phyloP scores from a whole-genome alignment of 2,797 vertebrate species.

The Hoplostethus mediterraneus region DNA sequence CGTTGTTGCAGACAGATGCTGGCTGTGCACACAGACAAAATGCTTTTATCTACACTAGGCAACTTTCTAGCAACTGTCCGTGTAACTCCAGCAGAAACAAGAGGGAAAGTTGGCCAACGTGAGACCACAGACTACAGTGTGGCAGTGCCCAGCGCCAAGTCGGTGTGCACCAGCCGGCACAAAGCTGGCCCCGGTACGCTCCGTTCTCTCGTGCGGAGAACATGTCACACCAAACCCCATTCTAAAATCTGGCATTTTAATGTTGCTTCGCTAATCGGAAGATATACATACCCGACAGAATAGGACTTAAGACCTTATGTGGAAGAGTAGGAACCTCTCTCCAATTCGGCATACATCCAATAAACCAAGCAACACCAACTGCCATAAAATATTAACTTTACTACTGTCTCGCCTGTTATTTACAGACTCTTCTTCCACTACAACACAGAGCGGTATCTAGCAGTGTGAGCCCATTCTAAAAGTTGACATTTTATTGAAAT shows the following conservation, averaged over 20 bases:
- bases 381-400: fast-evolving
- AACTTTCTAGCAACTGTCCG: constrained; percentile 37
- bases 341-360: constrained; percentile 13
- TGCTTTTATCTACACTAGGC: constrained; percentile 22
- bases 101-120: not conserved
- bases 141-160: not conserved
- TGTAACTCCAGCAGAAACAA: not conserved
- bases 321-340: not conserved
- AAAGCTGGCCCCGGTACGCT: not conserved
- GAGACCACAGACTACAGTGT: not conserved
- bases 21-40: constrained; percentile 32
- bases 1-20: constrained; percentile 40
- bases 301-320: not conserved
- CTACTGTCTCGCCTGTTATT: not conserved
- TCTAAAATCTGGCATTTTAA: constrained; percentile 1
- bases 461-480: constrained; percentile 39
- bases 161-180: constrained; percentile 2
- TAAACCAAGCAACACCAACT: not conserved
- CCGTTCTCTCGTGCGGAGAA: not conserved
- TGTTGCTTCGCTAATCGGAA: not conserved
- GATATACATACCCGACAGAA: not conserved
- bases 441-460: constrained; percentile 14
- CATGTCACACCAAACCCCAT: constrained; percentile 16
- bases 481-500: constrained; percentile 62
- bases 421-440: no score